Percentiles rank a stretch among this genome's conserved stretches.
Conservation (phyloP, 2,113 vertebrate genomes). For the Chaetops frenatus region DNA sequence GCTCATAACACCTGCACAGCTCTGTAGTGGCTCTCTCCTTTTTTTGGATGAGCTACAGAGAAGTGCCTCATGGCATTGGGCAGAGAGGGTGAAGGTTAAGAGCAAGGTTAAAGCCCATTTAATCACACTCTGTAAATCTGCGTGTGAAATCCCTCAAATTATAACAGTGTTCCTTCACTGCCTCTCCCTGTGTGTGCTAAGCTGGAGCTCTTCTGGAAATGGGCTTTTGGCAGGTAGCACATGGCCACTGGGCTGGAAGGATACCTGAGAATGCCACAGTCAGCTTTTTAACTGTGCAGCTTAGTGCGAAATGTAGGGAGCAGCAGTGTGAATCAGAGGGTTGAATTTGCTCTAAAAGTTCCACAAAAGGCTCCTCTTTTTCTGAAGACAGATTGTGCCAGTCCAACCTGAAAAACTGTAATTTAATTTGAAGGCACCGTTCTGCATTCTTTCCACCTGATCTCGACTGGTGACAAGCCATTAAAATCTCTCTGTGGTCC, state of each 20-base stretch:
- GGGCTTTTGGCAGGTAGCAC: neutral
- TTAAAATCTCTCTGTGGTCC: conserved; percentile 41
- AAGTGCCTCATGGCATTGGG: neutral
- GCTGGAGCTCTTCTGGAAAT: neutral
- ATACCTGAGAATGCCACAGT: neutral
- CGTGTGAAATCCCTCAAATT: neutral
- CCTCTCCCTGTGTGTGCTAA: neutral
- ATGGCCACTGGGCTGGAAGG: neutral
- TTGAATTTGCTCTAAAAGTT: neutral
- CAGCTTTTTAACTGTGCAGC: neutral
- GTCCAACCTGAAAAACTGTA: conserved; percentile 38
- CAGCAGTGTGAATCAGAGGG: neutral
- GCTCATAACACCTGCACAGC: neutral
- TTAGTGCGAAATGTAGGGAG: neutral
- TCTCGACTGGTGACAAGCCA: neutral
- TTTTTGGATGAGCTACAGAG: neutral
- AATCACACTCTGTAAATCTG: neutral
- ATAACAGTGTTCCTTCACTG: neutral
- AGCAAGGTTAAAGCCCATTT: neutral
- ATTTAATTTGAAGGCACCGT: conserved; percentile 52
- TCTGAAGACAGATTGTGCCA: conserved; percentile 42
- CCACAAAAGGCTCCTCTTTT: neutral
- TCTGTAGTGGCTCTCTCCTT: neutral
- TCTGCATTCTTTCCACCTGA: conserved; percentile 22
- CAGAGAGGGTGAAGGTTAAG: neutral